Evolutionary conservation across 2,888 invertebrate species (phyloP), one percentile per base, ranked within the genome.

Genomic region (Lobophora halterata): DNA sequence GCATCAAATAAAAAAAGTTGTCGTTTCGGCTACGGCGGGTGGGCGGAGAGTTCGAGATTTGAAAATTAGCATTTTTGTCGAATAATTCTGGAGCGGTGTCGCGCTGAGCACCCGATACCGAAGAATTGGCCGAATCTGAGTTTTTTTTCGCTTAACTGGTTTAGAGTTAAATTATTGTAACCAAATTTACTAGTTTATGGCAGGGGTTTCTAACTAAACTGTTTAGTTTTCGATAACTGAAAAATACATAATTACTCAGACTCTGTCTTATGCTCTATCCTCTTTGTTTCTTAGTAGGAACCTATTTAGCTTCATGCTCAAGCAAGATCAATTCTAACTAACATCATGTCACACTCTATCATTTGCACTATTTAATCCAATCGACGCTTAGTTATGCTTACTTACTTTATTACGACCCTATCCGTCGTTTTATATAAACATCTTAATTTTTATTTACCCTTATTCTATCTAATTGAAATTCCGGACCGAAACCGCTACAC

Each of bases 1-100:
- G 65, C 64, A 62, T 68, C 61, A 66, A 75, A 76, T 71, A 76
- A 79, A 80, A 76, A 71, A 70, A 68, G 67, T 71, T 72, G 72
- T 66, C 68, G 73, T 71, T 70, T 71, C 74, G 82, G 79, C 75
- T 75, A 82, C 69, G 71, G 74, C 71, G 61, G 67, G 71, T 71
- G 68, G 73, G 70, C 68, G 57, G 66, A 70, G 71, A 71, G 79
- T 73, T 75, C 70, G 81, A 86, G 83, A 86, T 86, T 83, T 83
- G 80, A 76, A 76, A 85, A 87, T 87, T 87, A 82, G 85, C 86
- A 87, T 87, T 85, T 87, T 87, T 83, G 85, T 79, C 83, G 81
- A 78, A 86, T 87, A 87, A 87, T 78, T 87, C 85, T 85, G 74
- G 67, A 52, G 69, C 70, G 71, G 76, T 83, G 83, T 83, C 83